Evolutionary conservation across 2,797 vertebrate species (phyloP).

Genomic region (Champsocephalus gunnari): DNA sequence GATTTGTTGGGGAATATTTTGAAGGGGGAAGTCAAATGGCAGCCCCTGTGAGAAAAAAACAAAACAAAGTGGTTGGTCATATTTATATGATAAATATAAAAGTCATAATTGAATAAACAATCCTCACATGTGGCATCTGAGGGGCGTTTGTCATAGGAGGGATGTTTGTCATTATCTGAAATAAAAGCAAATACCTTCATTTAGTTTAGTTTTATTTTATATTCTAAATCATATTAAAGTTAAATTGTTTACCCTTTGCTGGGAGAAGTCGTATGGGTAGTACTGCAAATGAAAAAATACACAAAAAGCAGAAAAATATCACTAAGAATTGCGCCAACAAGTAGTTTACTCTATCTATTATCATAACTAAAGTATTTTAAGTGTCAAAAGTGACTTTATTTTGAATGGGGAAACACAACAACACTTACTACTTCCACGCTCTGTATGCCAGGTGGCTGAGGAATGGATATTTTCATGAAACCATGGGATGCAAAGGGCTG

Average conservation of each 20-base stretch:
- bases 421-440: slow-evolving; percentile 86
- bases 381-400: neutral
- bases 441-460: slow-evolving; percentile 84
- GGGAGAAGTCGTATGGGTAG: slow-evolving; percentile 83
- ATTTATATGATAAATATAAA: neutral
- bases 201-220: neutral
- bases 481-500: slow-evolving; percentile 74
- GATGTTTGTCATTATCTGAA: slow-evolving; percentile 77
- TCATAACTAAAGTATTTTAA: slow-evolving; percentile 15
- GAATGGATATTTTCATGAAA: slow-evolving; percentile 84
- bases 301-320: slow-evolving; percentile 26
- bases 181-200: slow-evolving; percentile 27
- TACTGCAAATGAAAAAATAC: slow-evolving; percentile 71
- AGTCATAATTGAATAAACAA: neutral
- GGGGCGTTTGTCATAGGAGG: slow-evolving; percentile 70
- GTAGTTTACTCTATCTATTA: neutral
- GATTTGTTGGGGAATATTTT: slow-evolving; percentile 71
- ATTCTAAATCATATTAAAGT: neutral
- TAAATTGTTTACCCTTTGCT: slow-evolving; percentile 76
- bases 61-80: neutral
- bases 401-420: neutral
- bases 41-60: slow-evolving; percentile 65
- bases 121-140: slow-evolving; percentile 69
- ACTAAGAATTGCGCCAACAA: neutral
- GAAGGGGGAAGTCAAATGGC: slow-evolving; percentile 72